Evolutionary conservation across 2,888 invertebrate genomes (phyloP), one percentile per base, ranked within the genome.

Genomic region (Strigamia maritima): DNA sequence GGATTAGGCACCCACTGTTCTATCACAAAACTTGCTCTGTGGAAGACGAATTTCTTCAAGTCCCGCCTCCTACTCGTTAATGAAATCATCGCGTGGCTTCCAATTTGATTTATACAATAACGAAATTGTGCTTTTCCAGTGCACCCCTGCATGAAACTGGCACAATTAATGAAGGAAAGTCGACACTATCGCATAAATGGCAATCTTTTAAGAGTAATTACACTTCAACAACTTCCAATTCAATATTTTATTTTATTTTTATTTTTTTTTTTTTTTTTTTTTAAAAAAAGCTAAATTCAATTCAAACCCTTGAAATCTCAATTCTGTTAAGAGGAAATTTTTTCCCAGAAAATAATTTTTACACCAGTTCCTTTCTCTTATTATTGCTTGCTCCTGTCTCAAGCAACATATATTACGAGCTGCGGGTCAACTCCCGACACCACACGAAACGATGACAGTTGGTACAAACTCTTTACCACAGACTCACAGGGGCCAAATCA

Each of bases 1-100:
- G 70, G 70, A 70, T 70, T 70, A 70, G 70, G 70, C 70, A 70
- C 70, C 70, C 70, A 70, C 70, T 70, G 70, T 70, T 70, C 70
- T 28, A 28, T 70, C 70, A 28, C 70, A 70, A 28, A 26, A 70
- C 70, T 70, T 26, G 14, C 26, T 70, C 70, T 70, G 70, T 70
- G 26, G 26, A 70, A 70, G 70, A 26, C 26, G 70, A 28, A 26
- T 70, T 28, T 28, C 70, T 70, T 70, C 26, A 12, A 70, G n/a
- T 12, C 26, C 70, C 28, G 26, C 70, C 70, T 70, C 19, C 3
- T 70, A 28, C 70, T 70, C 70, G 70, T 70, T 70, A 70, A 70
- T 70, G 70, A 70, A 70, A 70, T 70, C 70, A 70, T 70, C 70
- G 70, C 70, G 70, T 70, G 70, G 70, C 70, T 70, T 70, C 70